phyloP scores from a whole-genome alignment of 1,140 invertebrate species.

The Drosophila carrolli region DNA sequence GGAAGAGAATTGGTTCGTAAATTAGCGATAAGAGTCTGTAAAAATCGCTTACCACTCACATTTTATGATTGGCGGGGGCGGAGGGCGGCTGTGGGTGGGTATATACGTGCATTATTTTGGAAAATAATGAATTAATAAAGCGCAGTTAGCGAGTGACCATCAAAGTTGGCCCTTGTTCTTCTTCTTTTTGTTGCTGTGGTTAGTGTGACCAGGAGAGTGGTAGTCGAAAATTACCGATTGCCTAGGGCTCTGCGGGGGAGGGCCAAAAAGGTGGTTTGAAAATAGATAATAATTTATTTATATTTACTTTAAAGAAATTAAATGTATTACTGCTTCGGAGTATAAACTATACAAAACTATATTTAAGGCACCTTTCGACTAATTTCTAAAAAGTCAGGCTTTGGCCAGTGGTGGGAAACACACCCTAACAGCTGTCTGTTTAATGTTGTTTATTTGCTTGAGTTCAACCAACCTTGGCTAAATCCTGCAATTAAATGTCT shows the following conservation, averaged over 20 bases:
- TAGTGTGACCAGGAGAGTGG: slow-evolving; percentile 9
- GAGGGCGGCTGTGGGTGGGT: slow-evolving; percentile 2
- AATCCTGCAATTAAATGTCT: too few relatives aligned
- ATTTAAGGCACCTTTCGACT: too few relatives aligned
- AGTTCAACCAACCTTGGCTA: too few relatives aligned
- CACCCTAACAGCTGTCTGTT: too few relatives aligned
- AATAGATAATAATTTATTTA: background rate
- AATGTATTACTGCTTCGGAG: too few relatives aligned
- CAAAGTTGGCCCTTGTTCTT: slow-evolving; percentile 27
- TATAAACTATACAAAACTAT: too few relatives aligned
- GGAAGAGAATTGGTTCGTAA: slow-evolving; percentile 5
- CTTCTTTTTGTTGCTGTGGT: slow-evolving; percentile 19
- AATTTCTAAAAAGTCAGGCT: too few relatives aligned
- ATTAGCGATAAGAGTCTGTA: background rate
- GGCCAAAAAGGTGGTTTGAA: background rate
- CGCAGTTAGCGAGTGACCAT: slow-evolving; percentile 28
- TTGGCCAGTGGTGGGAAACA: too few relatives aligned
- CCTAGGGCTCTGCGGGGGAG: background rate
- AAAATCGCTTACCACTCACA: slow-evolving; percentile 9
- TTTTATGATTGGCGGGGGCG: slow-evolving; percentile 9
- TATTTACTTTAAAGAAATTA: too few relatives aligned
- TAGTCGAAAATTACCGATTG: background rate
- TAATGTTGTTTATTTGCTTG: too few relatives aligned
- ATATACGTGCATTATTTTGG: slow-evolving; percentile 36
- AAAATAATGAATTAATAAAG: slow-evolving; percentile 44